Evolutionary conservation across 2,113 vertebrate genomes (phyloP), one percentile per base, ranked within the genome.

Genomic region (Dendrocopos noguchii): DNA sequence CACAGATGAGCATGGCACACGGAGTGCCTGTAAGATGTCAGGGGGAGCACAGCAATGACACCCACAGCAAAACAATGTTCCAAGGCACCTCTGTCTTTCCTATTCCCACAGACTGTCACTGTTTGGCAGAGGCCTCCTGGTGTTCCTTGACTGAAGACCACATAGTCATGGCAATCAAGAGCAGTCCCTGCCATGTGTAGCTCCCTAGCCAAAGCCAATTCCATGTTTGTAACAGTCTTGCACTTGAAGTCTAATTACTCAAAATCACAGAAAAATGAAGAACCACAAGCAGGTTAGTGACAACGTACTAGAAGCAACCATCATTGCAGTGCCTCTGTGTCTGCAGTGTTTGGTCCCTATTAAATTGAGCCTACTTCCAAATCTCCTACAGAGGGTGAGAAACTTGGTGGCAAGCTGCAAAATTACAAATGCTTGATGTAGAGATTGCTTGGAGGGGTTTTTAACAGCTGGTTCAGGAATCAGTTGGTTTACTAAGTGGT

Each of bases 221-320:
- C 36, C 25, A 6, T 16, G 11, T 70, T 80, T 60, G 27, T 31
- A 63, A 31, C 21, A 74, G 25, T 15, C 44, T 78, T 88, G 36
- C 6, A 3, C n/a, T 73, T 7, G 76, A 83, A 77, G 53, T 15
- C 28, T 47, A 10, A 68, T 77, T 83, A 52, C 33, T 71, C 67
- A 67, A 90, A 90, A 64, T 90, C 52, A 19, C 52, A 50, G 72
- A 29, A 46, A 66, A 80, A 64, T 63, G 34, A 80, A 67, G 81
- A 71, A 53, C n/a, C 28, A 75, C 57, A 16, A 19, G 57, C 64
- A 83, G 29, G 29, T 11, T 75, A 50, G 68, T 76, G 75, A 28
- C 0, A 0, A 18, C 0, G 1, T 19, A 3, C n/a, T 28, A 6
- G 25, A 70, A 33, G 25, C n/a, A 55, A 61, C 24, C 0, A 0